Evolutionary conservation across 2,113 vertebrate species (phyloP), one percentile per base, ranked within the genome.

Genomic region (Thamnaconus septentrionalis): DNA sequence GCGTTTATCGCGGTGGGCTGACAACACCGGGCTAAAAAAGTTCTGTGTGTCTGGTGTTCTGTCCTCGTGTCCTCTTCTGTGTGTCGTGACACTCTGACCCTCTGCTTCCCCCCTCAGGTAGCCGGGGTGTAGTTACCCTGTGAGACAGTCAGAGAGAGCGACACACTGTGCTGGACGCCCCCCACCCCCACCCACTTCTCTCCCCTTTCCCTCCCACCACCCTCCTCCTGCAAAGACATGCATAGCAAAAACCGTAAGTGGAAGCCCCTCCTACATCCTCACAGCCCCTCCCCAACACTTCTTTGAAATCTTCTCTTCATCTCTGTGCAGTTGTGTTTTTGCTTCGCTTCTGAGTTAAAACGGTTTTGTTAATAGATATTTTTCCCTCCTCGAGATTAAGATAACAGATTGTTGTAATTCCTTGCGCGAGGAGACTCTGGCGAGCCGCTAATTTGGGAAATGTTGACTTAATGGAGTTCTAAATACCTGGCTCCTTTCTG

Each of bases 181-280:
- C 18, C 18, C 18, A 2, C 18, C 18, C 18, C 18, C 18, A 31
- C 18, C 18, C 18, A 31, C 1, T 31, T 31, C 56, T 53, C 66
- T 60, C 59, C 74, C 76, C 56, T 64, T 59, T 64, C 75, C 76
- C 82, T 81, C 67, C 73, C 18, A 31, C 77, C 71, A 71, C 72
- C 66, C 70, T 68, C 64, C 79, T 80, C 82, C 78, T 81, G 71
- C 78, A 82, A 75, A 90, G 88, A 87, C 88, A 93, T 92, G 91
- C 91, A 92, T 83, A 92, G 89, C 86, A 92, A 90, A 79, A 93
- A 92, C 86, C 89, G 89, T 92, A 91, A 92, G 91, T 92, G 57
- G 61, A 44, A 79, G 71, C 78, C 77, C 73, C 49, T 72, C 66
- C 64, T 76, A 53, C 60, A 49, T 31, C 31, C 40, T 11, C 46